Percentiles rank a stretch among this genome's conserved stretches.
Conservation (phyloP, 1,140 invertebrate species). For the Teleopsis dalmanni region DNA sequence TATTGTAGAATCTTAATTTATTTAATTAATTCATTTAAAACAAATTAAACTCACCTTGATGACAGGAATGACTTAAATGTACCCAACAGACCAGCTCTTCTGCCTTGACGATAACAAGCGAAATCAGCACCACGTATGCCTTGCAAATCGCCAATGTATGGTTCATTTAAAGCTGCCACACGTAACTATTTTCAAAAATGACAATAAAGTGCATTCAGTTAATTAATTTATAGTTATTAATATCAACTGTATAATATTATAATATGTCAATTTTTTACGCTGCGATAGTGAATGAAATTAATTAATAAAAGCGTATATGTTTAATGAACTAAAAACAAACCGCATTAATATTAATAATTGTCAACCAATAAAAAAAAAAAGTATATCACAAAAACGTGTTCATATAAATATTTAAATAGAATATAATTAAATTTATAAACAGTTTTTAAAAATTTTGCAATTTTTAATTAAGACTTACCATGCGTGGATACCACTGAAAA, state of each 20-base stretch:
- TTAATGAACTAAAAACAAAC: not conserved
- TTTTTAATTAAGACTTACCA: slow-evolving; percentile 29
- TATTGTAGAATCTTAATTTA: too few species aligned
- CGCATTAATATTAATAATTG: not conserved
- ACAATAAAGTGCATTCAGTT: not conserved
- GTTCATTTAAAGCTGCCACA: slow-evolving; percentile 88
- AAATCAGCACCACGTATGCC: slow-evolving; percentile 89
- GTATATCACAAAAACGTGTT: not conserved
- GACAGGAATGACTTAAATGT: slow-evolving; percentile 91
- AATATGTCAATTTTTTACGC: not conserved
- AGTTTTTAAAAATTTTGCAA: not conserved
- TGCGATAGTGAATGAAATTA: not conserved
- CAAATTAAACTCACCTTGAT: slow-evolving; percentile 61
- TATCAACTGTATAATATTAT: not conserved
- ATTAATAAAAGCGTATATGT: not conserved
- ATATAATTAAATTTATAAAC: slow-evolving; percentile 15
- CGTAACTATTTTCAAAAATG: slow-evolving; percentile 56
- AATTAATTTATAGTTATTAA: not conserved
- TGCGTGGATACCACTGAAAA: slow-evolving; percentile 41
- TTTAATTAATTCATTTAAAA: too few species aligned
- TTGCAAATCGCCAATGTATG: slow-evolving; percentile 81
- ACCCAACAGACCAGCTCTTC: slow-evolving; percentile 70
- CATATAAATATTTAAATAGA: slow-evolving; percentile 16
- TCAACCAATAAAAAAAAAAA: not conserved
- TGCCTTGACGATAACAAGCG: slow-evolving; percentile 84